phyloP scores from a whole-genome alignment of 2,888 invertebrate genomes.

The Polyommatus icarus region DNA sequence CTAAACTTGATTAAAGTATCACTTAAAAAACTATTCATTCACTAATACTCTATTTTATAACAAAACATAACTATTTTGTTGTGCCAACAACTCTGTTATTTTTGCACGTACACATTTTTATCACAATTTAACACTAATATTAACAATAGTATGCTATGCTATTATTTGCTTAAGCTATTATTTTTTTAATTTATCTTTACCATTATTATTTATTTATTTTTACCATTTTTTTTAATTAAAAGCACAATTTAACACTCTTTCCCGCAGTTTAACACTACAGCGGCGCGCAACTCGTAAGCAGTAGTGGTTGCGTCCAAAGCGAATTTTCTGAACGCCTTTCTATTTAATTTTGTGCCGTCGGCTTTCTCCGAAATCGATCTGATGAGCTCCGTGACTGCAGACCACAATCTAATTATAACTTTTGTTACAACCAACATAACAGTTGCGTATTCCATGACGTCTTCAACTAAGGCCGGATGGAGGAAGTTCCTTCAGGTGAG shows the following conservation, averaged over 20 bases:
- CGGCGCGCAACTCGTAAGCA: constrained; percentile 18
- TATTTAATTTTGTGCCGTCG: constrained; percentile 48
- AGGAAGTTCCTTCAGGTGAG: neutral
- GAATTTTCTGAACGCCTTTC: constrained; percentile 44
- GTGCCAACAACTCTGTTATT: too few species aligned
- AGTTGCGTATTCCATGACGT: neutral
- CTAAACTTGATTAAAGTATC: neutral
- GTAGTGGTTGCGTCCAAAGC: constrained; percentile 32
- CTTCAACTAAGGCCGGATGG: neutral
- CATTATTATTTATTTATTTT: too few species aligned
- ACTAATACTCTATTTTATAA: neutral
- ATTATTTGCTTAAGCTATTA: neutral
- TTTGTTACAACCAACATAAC: constrained; percentile 11
- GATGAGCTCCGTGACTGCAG: constrained; percentile 43
- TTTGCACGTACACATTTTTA: neutral
- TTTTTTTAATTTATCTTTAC: neutral
- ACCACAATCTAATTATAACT: constrained; percentile 28
- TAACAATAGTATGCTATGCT: too few species aligned
- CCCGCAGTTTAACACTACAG: neutral
- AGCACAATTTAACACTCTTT: neutral
- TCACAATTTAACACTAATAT: neutral
- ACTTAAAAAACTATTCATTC: neutral
- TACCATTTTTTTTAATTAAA: neutral
- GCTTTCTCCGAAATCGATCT: constrained; percentile 62
- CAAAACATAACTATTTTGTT: neutral